Evolutionary conservation across 2,888 invertebrate species (phyloP).

Genomic region (Drosophila stalkeri): DNA sequence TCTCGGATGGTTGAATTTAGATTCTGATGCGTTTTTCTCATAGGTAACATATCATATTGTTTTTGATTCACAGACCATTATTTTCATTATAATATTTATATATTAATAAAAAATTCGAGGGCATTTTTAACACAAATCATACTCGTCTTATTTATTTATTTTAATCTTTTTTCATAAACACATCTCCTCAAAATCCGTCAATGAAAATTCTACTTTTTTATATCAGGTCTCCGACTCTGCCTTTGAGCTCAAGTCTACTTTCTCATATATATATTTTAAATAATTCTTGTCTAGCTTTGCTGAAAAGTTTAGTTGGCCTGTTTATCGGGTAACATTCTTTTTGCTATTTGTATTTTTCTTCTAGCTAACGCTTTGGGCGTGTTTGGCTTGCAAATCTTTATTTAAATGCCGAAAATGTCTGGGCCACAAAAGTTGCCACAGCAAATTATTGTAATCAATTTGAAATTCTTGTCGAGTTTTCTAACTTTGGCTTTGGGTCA

Average conservation of each 20-base stretch:
- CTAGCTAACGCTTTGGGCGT: constrained; percentile 26
- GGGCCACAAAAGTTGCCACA: constrained; percentile 49
- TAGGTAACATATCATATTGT: no score
- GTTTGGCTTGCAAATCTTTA: constrained; percentile 41
- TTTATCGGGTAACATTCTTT: constrained; percentile 6
- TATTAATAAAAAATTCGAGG: not conserved
- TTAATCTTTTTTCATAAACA: not conserved
- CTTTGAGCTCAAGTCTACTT: not conserved
- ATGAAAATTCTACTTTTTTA: not conserved
- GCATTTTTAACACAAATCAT: no score
- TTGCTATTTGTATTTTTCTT: constrained; percentile 5
- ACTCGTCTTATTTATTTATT: no score
- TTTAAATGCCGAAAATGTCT: constrained; percentile 53
- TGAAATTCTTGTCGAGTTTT: constrained; percentile 48
- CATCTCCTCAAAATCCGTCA: not conserved
- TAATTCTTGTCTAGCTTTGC: not conserved
- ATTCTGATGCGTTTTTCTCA: no score
- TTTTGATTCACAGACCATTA: not conserved
- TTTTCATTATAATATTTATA: no score
- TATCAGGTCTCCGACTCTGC: not conserved
- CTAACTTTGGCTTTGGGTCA: constrained; percentile 51
- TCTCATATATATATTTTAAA: not conserved
- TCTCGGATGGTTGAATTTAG: no score
- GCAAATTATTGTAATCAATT: constrained; percentile 54
- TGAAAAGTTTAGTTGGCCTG: constrained; percentile 15